Base-by-base conservation (phyloP, 2,113 vertebrate genomes). In the Heterocephalus glaber region DNA sequence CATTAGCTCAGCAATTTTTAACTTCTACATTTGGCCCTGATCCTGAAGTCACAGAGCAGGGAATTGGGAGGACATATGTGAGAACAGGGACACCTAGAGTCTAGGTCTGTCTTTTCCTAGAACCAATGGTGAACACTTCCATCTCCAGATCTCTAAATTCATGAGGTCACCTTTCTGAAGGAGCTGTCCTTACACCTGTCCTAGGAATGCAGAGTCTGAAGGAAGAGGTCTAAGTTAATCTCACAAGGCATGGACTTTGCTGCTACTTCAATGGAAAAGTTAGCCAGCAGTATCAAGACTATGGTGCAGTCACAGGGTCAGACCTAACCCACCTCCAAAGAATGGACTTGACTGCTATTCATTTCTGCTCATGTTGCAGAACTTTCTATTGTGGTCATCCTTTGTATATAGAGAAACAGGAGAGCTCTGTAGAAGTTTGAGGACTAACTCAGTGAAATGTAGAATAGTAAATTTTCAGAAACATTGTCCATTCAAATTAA, bases 211-310 rank as follows among this genome's bases (percentile, higher is more conserved):
- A 79, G 60, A 74, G 74, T 12, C 49, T 61, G 3, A 22, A 77
- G 56, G 38, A 47, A 82, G 72, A 65, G 3, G 6, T 20, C 17
- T 56, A 1, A 54, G 41, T 30, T 11, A 74, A 14, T 9, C 8
- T 17, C 7, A 35, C 47, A 19, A n/a, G 11, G 20, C 20, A 4
- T 2, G 0, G 24, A 1, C 1, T 24, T 28, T 66, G 5, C 10
- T 44, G 11, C 26, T 87, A 24, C 28, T 16, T 92, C 41, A 61
- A 9, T n/a, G 66, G 58, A 30, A 85, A 66, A 6, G 26, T 26
- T 3, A 92, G 13, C 38, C 19, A 70, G 12, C 81, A 33, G 33
- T 58, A 9, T 20, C n/a, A 92, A 28, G 6, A 17, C 8, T 56
- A 5, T 44, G 54, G 63, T 41, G 7, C 11, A 19, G 24, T 47